Evolutionary conservation across 2,797 vertebrate species (phyloP), one percentile per base, ranked within the genome.

Genomic region (Acrocephalus scirpaceus): DNA sequence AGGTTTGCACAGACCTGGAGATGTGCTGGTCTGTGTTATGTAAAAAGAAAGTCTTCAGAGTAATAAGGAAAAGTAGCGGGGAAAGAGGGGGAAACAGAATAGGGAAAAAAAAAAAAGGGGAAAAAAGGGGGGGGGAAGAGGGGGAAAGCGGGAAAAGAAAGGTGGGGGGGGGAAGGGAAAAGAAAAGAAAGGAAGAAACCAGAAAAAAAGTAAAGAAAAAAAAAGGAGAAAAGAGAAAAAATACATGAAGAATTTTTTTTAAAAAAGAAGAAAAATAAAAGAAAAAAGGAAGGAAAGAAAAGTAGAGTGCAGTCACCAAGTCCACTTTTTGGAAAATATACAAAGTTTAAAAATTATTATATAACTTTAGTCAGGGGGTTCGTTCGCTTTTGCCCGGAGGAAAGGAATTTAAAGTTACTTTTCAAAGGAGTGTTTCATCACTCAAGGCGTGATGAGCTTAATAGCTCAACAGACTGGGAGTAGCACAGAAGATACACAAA

Each of bases 21-120:
- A 32, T 2, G 45, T 1, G 8, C 0, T 7, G 9, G 30, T 5
- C 42, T 15, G 38, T 7, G 51, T 4, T 7, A 8, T 2, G 7
- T 2, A 13, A 4, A 32, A 44, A 48, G 19, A 8, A 32, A 29
- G 23, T 22, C 10, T 4, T 19, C 6, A 3, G 25, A 40, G 18
- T 5, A 42, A 23, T 19, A 21, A 18, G 16, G 26, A 4, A 40
- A 57, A 22, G 5, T 3, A 38, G 18, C 4, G 9, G 14, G 11
- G 1, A 29, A 60, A 32, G 6, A 16, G 8, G 32, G 11, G 4
- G 1, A 22, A n/a, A 42, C 27, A 23, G 5, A 75, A 36, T 10
- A 30, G 5, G 27, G 32, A 3, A 8, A 12, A 12, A 36, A 25
- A 16, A 45, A 19, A 23, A 8, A 5, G 21, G 5, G 10, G 15